Base-by-base conservation (phyloP, 37 sponge, comb jelly and placozoan species). In the Beroe ovata region DNA sequence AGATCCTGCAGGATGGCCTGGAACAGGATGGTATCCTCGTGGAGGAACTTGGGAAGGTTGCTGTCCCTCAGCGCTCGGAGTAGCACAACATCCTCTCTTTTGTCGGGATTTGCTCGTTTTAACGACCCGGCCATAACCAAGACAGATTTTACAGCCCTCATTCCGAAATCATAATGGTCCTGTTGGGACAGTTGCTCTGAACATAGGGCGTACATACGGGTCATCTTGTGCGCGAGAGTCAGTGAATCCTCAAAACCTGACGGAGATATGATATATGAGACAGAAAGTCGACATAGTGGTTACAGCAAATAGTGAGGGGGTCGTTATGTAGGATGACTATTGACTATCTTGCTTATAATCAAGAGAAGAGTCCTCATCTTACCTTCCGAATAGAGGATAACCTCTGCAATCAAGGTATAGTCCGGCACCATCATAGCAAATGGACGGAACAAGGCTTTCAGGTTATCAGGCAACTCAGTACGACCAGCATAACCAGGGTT, bases 391-490 rank as follows among this genome's bases (percentile, higher is more conserved):
- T 97, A 97, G 29, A 97, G 90, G 41, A 95, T 97, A 60, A 97
- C 99, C 91, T 97, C 99, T 33, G 99, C 99, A 90, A 97, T 97
- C 14, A 97, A 93, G 30, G 91, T 96, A 92, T 97, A 97, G 81
- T 97, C 99, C 2, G 99, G 99, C 1, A 97, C 96, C 99, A 97
- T 97, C 99, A 97, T 97, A 25, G 99, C 95, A 89, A 97, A 97
- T 8, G 99, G 99, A 91, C 99, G 66, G 92, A 97, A 97, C 41
- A 97, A 94, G 11, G 99, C 96, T 90, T 97, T 97, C 71, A 97
- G 90, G 60, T 97, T 97, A 71, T 97, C 99, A 22, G 99, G 99
- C 34, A 97, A 91, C 72, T 97, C 99, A 41, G 99, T 97, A 21
- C 99, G 90, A 14, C 99, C 99, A 39, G 99, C 99, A 88, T 97